These are phyloP conservation scores for Hymenochirus boettgeri DNA, from an alignment of 2,113 vertebrate genomes.

Conservation along the genomic window DNA sequence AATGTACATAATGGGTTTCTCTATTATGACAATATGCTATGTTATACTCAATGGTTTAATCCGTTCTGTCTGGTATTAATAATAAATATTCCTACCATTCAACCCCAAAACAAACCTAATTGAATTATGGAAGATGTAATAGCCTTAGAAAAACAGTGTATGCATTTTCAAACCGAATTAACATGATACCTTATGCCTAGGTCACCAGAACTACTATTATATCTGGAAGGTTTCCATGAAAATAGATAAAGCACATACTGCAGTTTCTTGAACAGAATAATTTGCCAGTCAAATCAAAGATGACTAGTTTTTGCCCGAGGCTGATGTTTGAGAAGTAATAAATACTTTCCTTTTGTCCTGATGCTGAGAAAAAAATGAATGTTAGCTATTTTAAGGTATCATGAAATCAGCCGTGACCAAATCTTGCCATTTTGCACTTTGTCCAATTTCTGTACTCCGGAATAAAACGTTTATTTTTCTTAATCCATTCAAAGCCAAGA, in stretches of 20 bases:
- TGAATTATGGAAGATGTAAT: slow-evolving; percentile 79
- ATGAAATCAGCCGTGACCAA: slow-evolving; percentile 58
- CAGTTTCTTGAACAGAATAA: slow-evolving; percentile 58
- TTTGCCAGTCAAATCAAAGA: slow-evolving; percentile 59
- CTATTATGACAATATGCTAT: slow-evolving; percentile 4
- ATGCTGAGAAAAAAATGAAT: slow-evolving; percentile 54
- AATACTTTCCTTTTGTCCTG: slow-evolving; percentile 68
- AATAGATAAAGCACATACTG: slow-evolving; percentile 73
- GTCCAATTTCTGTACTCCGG: slow-evolving; percentile 33
- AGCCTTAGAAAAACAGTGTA: slow-evolving; percentile 79
- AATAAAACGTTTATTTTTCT: slow-evolving; percentile 44
- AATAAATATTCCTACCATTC: slow-evolving; percentile 75
- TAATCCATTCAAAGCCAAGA: background rate
- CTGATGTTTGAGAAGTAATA: slow-evolving; percentile 61
- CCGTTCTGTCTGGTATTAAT: slow-evolving; percentile 74
- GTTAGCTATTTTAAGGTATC: slow-evolving; percentile 54
- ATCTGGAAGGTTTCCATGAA: slow-evolving; percentile 72
- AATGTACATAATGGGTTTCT: slow-evolving; percentile 13
- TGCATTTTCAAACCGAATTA: slow-evolving; percentile 79
- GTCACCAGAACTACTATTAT: slow-evolving; percentile 72
- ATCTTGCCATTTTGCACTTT: slow-evolving; percentile 34
- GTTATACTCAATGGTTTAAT: slow-evolving; percentile 58
- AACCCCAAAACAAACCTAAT: slow-evolving; percentile 75
- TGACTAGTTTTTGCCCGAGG: slow-evolving; percentile 64
- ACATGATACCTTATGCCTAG: slow-evolving; percentile 69